Evolutionary conservation across 2,113 vertebrate genomes (phyloP).

Genomic region (Suncus etruscus): DNA sequence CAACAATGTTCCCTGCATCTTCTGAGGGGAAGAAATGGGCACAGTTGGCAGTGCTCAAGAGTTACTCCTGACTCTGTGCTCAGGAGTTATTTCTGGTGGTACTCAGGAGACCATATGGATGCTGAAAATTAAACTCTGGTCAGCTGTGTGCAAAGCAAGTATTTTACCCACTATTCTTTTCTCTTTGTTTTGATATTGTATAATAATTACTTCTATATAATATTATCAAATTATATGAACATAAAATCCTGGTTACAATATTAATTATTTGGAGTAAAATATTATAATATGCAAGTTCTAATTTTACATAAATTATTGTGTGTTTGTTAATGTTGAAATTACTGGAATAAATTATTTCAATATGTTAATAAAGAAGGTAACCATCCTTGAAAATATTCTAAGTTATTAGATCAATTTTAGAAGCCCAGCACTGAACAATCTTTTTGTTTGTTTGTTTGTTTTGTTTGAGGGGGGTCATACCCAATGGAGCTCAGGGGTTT

Average conservation of each 20-base stretch:
- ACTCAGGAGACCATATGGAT: too few relatives aligned
- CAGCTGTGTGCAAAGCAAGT: too few relatives aligned
- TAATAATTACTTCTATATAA: background rate
- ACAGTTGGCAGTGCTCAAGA: too few relatives aligned
- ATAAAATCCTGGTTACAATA: background rate
- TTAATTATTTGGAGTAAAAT: conserved; percentile 15
- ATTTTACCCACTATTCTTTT: too few relatives aligned
- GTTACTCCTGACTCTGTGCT: too few relatives aligned
- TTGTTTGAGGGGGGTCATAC: too few relatives aligned
- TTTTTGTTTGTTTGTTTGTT: too few relatives aligned
- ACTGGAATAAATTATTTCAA: conserved; percentile 32
- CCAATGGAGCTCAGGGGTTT: too few relatives aligned
- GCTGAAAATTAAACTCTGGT: too few relatives aligned
- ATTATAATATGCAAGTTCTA: conserved; percentile 17
- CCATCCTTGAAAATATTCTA: background rate
- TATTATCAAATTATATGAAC: background rate
- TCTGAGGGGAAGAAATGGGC: too few relatives aligned
- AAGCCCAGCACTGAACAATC: background rate
- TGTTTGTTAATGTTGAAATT: background rate
- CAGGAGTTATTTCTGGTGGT: too few relatives aligned
- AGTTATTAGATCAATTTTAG: conserved; percentile 32
- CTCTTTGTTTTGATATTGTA: too few relatives aligned
- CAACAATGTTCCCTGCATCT: background rate
- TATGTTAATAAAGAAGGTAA: background rate
- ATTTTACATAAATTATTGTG: background rate